Evolutionary conservation across 2,113 vertebrate genomes (phyloP), one percentile per base, ranked within the genome.

Genomic region (Cyanoramphus novaezelandiae): DNA sequence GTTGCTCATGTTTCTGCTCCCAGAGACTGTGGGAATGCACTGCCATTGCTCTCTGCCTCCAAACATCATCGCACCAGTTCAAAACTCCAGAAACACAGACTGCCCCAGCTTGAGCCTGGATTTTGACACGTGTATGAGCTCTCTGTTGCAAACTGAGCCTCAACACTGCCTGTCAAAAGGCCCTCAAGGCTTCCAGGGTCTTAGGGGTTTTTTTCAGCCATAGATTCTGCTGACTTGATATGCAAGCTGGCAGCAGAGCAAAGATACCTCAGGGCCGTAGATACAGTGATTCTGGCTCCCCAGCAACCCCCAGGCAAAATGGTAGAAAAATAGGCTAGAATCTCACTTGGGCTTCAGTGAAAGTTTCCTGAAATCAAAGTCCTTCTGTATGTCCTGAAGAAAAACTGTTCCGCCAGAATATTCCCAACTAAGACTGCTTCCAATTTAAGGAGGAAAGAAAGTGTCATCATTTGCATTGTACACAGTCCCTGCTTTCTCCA

Each of bases 1-100:
- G 19, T 4, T 28, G 13, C 13, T 31, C 7, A 60, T 35, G 16
- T 64, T 77, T 70, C 33, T 63, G 37, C 33, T 75, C 7, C 43
- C 39, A 39, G 29, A 35, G 35, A 23, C 19, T 15, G 0, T 0
- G n/a, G 25, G 19, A 43, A 43, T 3, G 2, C 0, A 1, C 5
- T 46, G 17, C 19, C n/a, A 29, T 25, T 75, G 35, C 28, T 6
- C 4, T 21, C 25, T 77, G 33, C 28, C n/a, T 85, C 39, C n/a
- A 35, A 90, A 87, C 0, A 1, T 49, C 44, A 81, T 52, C n/a
- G 31, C 25, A 62, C 11, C 37, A 71, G 11, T 35, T 20, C 35
- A 89, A 55, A 17, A 47, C 75, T 80, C 24, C 27, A 57, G 57
- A 88, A 95, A 43, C 13, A 67, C 7, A 20, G 8, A 64, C 27